Conservation (phyloP, 2,113 vertebrate genomes). For the Gadus chalcogrammus region DNA sequence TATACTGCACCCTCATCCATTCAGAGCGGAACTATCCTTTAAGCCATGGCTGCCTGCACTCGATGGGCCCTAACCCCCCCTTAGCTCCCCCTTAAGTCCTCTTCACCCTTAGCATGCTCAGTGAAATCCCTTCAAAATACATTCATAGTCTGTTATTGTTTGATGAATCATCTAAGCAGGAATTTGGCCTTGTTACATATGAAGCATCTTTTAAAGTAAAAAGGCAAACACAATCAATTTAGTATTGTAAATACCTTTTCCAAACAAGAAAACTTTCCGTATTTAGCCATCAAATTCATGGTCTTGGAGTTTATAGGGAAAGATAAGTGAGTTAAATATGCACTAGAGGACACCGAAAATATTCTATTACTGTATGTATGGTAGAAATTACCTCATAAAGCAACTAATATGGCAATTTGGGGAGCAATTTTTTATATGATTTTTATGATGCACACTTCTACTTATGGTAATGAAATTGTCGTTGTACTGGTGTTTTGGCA, state of each 20-base stretch:
- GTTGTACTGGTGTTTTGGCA: conserved; percentile 94
- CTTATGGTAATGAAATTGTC: conserved; percentile 99
- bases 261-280: conserved; percentile 58
- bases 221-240: conserved; percentile 17
- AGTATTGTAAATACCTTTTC: conserved; percentile 43
- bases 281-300: conserved; percentile 71
- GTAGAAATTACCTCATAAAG: conserved; percentile 99
- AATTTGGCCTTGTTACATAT: conserved; percentile 18
- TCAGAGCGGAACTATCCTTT: conserved; percentile 36
- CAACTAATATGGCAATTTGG: conserved; percentile 97
- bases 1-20: conserved; percentile 65
- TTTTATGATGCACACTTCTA: conserved; percentile 97
- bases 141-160: background rate
- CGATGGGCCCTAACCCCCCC: conserved; percentile 19
- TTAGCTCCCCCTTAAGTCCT: conserved; percentile 19
- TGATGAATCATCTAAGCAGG: conserved; percentile 6
- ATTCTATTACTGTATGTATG: conserved; percentile 97
- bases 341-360: conserved; percentile 98
- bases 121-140: background rate
- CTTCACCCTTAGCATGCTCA: conserved; percentile 5
- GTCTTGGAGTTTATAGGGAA: conserved; percentile 93
- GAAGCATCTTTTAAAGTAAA: conserved; percentile 17
- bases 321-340: conserved; percentile 99
- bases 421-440: conserved; percentile 99
- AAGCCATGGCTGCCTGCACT: too few relatives aligned